Evolutionary conservation across 2,888 invertebrate species (phyloP), one percentile per base, ranked within the genome.

Genomic region (Agriopis leucophaearia): DNA sequence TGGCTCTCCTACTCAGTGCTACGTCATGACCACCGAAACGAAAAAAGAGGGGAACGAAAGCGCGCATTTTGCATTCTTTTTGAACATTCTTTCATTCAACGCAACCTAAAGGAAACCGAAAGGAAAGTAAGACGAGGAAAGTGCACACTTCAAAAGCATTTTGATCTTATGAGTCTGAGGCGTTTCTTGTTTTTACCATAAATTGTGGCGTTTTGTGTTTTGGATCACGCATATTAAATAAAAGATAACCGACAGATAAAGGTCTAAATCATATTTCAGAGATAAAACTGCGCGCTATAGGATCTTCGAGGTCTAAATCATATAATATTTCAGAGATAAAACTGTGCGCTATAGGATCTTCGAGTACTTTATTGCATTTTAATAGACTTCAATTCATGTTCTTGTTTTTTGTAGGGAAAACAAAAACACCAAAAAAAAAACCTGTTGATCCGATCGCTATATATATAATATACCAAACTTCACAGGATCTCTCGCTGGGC

Each of bases 31-130:
- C 73, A 72, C 72, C 70, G 75, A 68, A 74, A 75, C 70, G 64
- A 66, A 66, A 72, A 64, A 72, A 65, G 64, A 69, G 68, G 74
- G 69, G 66, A 74, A 74, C 64, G 60, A 70, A 75, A 72, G 71
- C 71, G 71, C 67, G 72, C 72, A 72, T 75, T 74, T 73, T 62
- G 66, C 72, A 72, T 70, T 73, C 76, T 76, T 75, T 71, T 69
- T 69, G 73, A 71, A 71, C 69, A 66, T 73, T 75, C 71, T 71
- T 69, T 70, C 74, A 67, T 75, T 76, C 70, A 72, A 47, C 68
- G 62, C 73, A 71, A 71, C 71, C 74, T 74, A 70, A 74, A 75
- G 50, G 50, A 51, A 72, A 66, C 67, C 42, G 50, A 38, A 57
- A 45, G 55, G 47, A 56, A 60, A 64, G 45, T 38, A 65, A 67